Evolutionary conservation across 1,140 invertebrate species (phyloP), one percentile per base, ranked within the genome.

Genomic region (Eulimnadia texana): DNA sequence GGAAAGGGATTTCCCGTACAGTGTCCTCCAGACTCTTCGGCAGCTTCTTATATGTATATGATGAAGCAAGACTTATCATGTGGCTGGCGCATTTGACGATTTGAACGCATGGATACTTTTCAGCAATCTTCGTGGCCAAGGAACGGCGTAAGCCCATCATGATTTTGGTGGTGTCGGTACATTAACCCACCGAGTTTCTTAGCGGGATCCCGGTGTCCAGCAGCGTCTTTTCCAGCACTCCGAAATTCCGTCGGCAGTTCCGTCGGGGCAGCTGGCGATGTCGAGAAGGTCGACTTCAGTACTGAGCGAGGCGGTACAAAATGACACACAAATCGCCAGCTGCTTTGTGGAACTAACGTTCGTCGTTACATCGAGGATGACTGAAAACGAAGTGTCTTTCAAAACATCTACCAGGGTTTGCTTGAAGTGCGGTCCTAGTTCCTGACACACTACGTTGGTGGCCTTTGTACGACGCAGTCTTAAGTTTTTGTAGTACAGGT

Each of bases 51-150:
- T 68, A 72, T 25, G 69, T 68, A 61, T 71, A 65, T 3, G 64
- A 68, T 60, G 69, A 66, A 22, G 51, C 58, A 10, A 69, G 60
- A 61, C 71, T 63, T 3, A 71, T 68, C 58, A 67, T 67, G 65
- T 70, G 72, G 62, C 71, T 71, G 33, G 65, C 65, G 54, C 71
- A 72, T 66, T 71, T 71, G 1, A 72, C 54, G 28, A 64, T 66
- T 16, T 66, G 64, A 55, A 71, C 69, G 49, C 64, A 50, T 13
- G 67, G 66, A 60, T 19, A 61, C 50, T 63, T 60, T 27, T 64
- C 24, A 65, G 66, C 69, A 47, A 69, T 63, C 9, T 61, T 52
- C 49, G 63, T 63, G 63, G 67, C 69, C 10, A 73, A 65, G 51
- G 70, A 72, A 53, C 70, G 49, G 57, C 68, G 62, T 66, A 66